Conservation (phyloP, 1,140 invertebrate genomes). For the Calephelis nemesis region DNA sequence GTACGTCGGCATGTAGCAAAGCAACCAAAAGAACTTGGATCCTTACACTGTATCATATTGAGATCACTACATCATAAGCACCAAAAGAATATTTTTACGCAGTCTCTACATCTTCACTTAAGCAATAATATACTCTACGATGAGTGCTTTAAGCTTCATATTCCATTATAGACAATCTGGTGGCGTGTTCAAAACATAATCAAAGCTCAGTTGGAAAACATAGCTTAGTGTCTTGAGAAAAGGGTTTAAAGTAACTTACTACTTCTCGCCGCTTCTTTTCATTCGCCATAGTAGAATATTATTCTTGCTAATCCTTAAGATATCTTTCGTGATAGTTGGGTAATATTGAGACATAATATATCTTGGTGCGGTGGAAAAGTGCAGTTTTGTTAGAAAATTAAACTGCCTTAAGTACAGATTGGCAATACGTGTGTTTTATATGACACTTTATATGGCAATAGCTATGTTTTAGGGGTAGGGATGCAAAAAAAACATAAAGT, state of each 20-base stretch:
- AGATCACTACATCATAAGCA: conserved; percentile 14
- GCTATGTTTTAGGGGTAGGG: too few relatives aligned
- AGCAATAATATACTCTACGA: background rate
- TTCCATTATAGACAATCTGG: background rate
- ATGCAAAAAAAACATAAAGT: too few relatives aligned
- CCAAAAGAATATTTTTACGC: conserved; percentile 18
- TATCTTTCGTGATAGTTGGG: conserved; percentile 7
- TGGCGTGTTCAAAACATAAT: background rate
- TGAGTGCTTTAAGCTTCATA: background rate
- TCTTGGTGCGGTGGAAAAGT: background rate
- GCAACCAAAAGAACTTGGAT: conserved; percentile 8
- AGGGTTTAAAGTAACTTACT: background rate
- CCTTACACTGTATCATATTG: conserved; percentile 17
- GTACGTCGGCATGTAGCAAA: conserved; percentile 12
- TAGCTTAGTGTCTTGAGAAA: background rate
- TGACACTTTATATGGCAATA: too few relatives aligned
- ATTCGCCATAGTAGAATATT: conserved; percentile 3
- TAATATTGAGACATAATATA: conserved; percentile 14
- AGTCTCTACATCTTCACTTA: background rate
- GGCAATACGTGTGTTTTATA: too few relatives aligned
- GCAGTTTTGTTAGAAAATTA: background rate
- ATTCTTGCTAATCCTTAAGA: conserved; percentile 13
- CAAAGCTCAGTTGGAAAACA: background rate
- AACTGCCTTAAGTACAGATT: background rate
- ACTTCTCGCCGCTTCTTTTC: background rate